Evolutionary conservation across 2,888 invertebrate species (phyloP).

Genomic region (Cataglyphis albicans): DNA sequence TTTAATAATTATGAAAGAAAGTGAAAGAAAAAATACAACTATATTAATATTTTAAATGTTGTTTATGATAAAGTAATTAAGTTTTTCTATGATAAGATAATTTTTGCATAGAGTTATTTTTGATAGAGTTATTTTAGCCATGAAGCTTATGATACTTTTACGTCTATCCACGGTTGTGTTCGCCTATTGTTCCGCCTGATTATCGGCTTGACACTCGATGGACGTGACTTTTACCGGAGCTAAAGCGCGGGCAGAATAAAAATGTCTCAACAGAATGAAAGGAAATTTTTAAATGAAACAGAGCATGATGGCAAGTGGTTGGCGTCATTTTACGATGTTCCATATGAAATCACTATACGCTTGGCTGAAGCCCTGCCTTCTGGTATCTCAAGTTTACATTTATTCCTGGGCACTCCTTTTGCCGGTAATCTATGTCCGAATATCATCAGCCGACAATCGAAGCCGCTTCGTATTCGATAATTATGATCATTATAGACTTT

Average conservation of each 20-base stretch:
- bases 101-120: background rate
- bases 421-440: conserved; percentile 24
- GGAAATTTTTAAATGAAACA: conserved; percentile 58
- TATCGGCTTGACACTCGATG: conserved; percentile 5
- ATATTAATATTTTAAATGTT: background rate
- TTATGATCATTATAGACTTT: conserved; percentile 8
- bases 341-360: conserved; percentile 70
- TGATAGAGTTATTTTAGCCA: background rate
- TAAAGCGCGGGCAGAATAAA: conserved; percentile 26
- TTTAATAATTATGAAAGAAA: background rate
- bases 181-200: background rate
- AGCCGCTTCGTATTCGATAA: conserved; percentile 13
- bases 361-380: conserved; percentile 75
- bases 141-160: background rate
- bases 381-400: conserved; percentile 57
- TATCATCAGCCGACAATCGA: conserved; percentile 34
- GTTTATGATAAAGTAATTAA: background rate
- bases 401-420: conserved; percentile 57
- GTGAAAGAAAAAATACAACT: background rate
- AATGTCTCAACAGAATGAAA: conserved; percentile 12
- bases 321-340: conserved; percentile 57
- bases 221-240: conserved; percentile 17
- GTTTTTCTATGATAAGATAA: background rate
- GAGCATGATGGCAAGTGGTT: conserved; percentile 64
- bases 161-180: background rate